Base-by-base conservation (phyloP, 1,140 invertebrate genomes). In the Zaprionus kolodkinae region DNA sequence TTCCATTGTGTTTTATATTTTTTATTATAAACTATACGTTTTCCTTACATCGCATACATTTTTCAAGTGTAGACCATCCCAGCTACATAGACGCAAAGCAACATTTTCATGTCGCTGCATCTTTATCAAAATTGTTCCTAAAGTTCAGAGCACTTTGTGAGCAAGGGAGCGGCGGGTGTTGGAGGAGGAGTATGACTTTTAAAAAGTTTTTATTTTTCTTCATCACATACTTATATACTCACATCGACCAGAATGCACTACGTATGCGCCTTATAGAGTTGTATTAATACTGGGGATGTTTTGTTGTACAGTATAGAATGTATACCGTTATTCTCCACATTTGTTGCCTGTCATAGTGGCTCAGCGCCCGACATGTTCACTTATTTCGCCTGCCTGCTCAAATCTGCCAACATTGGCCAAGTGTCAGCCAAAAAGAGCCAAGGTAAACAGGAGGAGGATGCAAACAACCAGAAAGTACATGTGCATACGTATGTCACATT, bases 41-140 rank as follows among this genome's bases (percentile, higher is more conserved):
- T 15, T 45, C 7, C n/a, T 9, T 9, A 15, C 15, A 7, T 45
- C 15, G 40, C 7, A 15, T 9, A 45, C 0, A 45, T 45, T 15
- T 15, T 45, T 15, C n/a, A 15, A 17, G 40, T 45, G 40, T 45
- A 45, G 2, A 3, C n/a, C 40, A 15, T 15, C 40, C n/a, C n/a
- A 15, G 15, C 40, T 15, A 6, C 40, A 10, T 15, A 2, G 7
- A 43, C 6, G 1, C 25, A 15, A 15, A 30, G 55, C 35, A 66
- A 56, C 27, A 65, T 74, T 43, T 74, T 68, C 48, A 45, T 35
- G 45, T 69, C 57, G 64, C 67, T 86, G 83, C 83, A 86, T 87
- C 76, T 86, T 86, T 86, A 86, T 86, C 83, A 86, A 86, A 86
- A 86, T 87, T 87, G 83, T 86, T 86, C 79, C 76, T 56, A 82